phyloP scores from a whole-genome alignment of 2,113 vertebrate genomes.

The Rattus rattus region DNA sequence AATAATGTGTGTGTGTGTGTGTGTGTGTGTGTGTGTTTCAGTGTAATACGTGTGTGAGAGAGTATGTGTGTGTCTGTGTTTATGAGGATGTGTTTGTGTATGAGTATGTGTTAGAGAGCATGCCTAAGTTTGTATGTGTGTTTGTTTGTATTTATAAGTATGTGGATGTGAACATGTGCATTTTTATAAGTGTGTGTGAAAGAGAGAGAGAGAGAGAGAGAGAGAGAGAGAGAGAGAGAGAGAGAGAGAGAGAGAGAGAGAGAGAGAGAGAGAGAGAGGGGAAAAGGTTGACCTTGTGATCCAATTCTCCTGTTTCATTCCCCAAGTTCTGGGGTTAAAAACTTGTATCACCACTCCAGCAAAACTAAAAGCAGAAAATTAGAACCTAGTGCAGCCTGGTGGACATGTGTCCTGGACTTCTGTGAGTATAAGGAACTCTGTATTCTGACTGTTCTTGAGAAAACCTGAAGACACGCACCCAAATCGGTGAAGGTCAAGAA shows the following conservation, averaged over 20 bases:
- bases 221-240: no score
- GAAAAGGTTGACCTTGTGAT: not conserved
- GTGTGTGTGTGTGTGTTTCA: not conserved
- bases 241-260: no score
- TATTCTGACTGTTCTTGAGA: not conserved
- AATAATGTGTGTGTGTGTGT: not conserved
- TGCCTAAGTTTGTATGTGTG: not conserved
- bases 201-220: no score
- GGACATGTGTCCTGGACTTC: not conserved
- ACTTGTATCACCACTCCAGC: no score
- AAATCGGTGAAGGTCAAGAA: not conserved
- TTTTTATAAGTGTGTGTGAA: not conserved
- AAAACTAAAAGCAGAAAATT: conserved; percentile 13
- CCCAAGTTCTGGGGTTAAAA: not conserved
- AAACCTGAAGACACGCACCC: not conserved
- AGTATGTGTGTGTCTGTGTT: not conserved
- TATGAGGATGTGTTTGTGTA: not conserved
- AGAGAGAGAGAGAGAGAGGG: no score
- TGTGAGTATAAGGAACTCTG: not conserved
- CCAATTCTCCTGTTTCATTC: not conserved
- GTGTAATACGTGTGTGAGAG: not conserved
- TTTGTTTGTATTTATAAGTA: not conserved
- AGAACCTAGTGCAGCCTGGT: not conserved
- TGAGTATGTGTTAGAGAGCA: not conserved
- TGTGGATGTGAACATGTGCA: not conserved